phyloP scores from a whole-genome alignment of 2,113 vertebrate species.

The Prunella fulvescens region DNA sequence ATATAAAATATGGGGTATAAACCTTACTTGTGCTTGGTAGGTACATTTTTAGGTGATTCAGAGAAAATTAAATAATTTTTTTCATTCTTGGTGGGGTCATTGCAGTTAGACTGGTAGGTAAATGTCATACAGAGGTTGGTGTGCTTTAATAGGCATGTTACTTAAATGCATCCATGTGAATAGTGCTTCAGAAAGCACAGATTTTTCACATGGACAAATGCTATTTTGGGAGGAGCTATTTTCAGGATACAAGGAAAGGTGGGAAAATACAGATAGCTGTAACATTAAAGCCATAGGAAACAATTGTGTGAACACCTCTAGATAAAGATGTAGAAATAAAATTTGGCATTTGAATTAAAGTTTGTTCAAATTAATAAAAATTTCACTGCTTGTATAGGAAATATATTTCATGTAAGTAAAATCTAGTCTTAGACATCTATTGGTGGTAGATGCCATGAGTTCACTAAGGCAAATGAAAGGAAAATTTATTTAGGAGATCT shows the following conservation, averaged over 20 bases:
- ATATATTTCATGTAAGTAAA: background rate
- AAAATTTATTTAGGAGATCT: background rate
- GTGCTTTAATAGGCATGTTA: background rate
- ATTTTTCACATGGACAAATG: background rate
- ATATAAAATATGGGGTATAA: background rate
- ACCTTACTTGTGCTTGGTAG: background rate
- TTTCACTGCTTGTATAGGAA: background rate
- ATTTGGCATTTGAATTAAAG: background rate
- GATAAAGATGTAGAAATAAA: background rate
- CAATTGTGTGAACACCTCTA: background rate
- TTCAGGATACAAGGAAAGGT: background rate
- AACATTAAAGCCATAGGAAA: background rate
- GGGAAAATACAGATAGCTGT: background rate
- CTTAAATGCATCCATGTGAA: background rate
- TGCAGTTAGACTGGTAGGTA: background rate
- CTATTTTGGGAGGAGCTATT: background rate
- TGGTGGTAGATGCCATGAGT: background rate
- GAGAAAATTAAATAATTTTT: background rate
- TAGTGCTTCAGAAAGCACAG: background rate
- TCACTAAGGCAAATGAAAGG: background rate
- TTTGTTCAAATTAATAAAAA: background rate
- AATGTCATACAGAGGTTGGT: background rate
- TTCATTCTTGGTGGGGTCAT: background rate
- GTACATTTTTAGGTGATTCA: background rate
- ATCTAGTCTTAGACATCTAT: background rate